A percentile compares a stretch with the other conserved stretches of the same genome.
These are phyloP conservation scores for Pycnonotus jocosus DNA, from an alignment of 2,113 vertebrate species.

Conservation along the genomic window DNA sequence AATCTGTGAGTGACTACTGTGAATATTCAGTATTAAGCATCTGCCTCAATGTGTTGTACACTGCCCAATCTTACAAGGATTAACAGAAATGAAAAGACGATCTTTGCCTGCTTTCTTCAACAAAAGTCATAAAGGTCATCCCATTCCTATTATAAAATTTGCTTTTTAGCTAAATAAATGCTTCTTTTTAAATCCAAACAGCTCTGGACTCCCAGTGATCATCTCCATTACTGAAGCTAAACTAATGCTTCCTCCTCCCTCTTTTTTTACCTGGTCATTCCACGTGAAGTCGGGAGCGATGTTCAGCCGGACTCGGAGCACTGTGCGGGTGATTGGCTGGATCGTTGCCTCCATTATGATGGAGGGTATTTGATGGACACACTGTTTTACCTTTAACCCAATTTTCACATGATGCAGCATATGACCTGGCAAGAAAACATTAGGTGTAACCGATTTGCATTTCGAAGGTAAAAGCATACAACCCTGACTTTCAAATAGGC, in stretches of 20 bases:
- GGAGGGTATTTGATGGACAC: slow-evolving; percentile 93
- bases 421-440: slow-evolving; percentile 84
- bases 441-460: slow-evolving; percentile 51
- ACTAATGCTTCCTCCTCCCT: background rate
- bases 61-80: background rate
- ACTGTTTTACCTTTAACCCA: slow-evolving; percentile 92
- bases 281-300: slow-evolving; percentile 90
- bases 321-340: slow-evolving; percentile 96
- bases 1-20: background rate
- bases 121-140: background rate
- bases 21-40: background rate
- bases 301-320: slow-evolving; percentile 86
- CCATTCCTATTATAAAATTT: background rate
- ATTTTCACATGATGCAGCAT: slow-evolving; percentile 97
- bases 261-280: slow-evolving; percentile 88
- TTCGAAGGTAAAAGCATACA: slow-evolving; percentile 52
- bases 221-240: background rate
- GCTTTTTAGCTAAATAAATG: background rate
- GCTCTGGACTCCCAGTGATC: background rate
- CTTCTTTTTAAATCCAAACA: background rate
- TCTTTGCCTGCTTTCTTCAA: background rate
- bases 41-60: background rate
- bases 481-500: slow-evolving; percentile 67
- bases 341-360: slow-evolving; percentile 90
- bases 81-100: background rate